phyloP scores from a whole-genome alignment of 2,797 vertebrate genomes.

The Melanotaenia pygmaea region DNA sequence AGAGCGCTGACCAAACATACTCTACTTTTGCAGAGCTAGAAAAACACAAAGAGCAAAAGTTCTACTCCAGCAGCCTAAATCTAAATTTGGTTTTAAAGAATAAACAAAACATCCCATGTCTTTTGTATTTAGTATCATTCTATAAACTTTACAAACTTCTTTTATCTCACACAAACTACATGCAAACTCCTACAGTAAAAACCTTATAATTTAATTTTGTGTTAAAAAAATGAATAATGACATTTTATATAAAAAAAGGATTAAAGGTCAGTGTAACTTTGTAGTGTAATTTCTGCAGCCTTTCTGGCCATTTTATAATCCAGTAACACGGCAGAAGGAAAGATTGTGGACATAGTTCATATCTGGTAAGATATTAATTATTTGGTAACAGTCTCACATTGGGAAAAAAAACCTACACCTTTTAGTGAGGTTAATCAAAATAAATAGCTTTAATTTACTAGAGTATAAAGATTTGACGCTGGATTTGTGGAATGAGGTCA shows the following conservation, averaged over 20 bases:
- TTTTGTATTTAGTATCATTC: neutral
- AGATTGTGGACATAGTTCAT: neutral
- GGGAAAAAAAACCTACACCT: too few species aligned
- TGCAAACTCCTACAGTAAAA: neutral
- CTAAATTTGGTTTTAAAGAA: slow-evolving; percentile 23
- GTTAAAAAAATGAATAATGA: neutral
- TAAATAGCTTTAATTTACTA: too few species aligned
- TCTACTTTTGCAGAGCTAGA: slow-evolving; percentile 32
- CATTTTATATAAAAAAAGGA: neutral
- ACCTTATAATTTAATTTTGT: neutral
- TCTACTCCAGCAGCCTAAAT: slow-evolving; percentile 18
- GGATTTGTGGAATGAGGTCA: too few species aligned
- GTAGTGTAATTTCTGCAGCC: neutral
- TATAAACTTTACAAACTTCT: neutral
- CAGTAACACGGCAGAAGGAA: neutral
- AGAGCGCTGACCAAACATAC: slow-evolving; percentile 56
- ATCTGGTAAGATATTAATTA: neutral
- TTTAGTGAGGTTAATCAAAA: too few species aligned
- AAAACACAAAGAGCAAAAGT: slow-evolving; percentile 45
- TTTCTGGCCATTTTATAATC: neutral
- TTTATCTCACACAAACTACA: neutral
- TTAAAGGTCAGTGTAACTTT: neutral
- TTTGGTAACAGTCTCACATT: neutral
- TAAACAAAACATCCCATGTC: neutral
- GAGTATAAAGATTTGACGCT: too few species aligned